Evolutionary conservation across 2,888 invertebrate genomes (phyloP), one percentile per base, ranked within the genome.

Genomic region (Gastracanthus pulcherrimus): DNA sequence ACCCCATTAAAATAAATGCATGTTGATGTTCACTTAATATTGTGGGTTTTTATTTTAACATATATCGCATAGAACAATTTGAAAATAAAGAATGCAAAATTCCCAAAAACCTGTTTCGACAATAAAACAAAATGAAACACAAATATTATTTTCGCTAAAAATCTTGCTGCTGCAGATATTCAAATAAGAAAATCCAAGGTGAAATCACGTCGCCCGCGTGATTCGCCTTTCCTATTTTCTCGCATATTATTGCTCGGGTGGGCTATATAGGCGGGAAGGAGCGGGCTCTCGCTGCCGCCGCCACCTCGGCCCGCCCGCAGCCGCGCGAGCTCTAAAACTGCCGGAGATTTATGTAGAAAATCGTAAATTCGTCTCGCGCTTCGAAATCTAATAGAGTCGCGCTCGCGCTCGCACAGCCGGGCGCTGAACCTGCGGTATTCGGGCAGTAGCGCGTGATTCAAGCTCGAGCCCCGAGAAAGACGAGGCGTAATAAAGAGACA

Each of bases 381-480:
- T 84, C 67, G 84, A 86, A 86, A 88, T 87, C 86, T 87, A 88
- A 90, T 89, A 87, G 86, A 89, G 85, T 84, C 84, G 76, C 78
- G 41, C n/a, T n/a, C n/a, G n/a, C n/a, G 51, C 67, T 19, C 31
- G 66, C 83, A 48, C n/a, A n/a, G n/a, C n/a, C n/a, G n/a, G n/a
- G 81, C 67, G 82, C 82, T 80, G 84, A 85, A 84, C 58, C 84
- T 84, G 87, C 78, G 86, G 86, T 82, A 87, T 87, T 86, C 82
- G 83, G 77, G 62, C 55, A 36, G 31, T 41, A 41, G 31, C 60
- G 66, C 62, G 71, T 71, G 79, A 79, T 76, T 81, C 76, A 60
- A 58, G 58, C 60, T 31, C 66, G 75, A 84, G 81, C 75, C 80
- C 67, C 83, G 79, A 76, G 78, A 82, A 82, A 85, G 82, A 82